Evolutionary conservation across 1,140 invertebrate species (phyloP).

Genomic region (Adelges cooleyi): DNA sequence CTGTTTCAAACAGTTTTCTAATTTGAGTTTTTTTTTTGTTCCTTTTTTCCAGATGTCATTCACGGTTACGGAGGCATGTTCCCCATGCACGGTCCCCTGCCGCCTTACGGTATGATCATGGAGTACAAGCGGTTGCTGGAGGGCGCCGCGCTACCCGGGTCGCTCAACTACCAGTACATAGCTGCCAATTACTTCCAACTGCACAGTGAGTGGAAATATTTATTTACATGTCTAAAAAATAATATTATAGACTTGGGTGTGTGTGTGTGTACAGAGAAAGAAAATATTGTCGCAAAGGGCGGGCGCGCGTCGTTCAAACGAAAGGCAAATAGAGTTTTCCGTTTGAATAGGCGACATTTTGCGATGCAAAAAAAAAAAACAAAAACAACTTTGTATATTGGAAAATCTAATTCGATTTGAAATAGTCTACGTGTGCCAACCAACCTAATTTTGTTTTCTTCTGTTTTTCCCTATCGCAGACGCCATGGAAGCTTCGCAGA

Average conservation of each 20-base stretch:
- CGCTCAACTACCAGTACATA: conserved; percentile 20
- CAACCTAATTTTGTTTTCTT: background rate
- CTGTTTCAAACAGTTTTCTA: too few relatives aligned
- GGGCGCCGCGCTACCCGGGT: conserved; percentile 9
- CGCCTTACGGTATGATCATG: conserved; percentile 24
- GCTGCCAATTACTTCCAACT: conserved; percentile 28
- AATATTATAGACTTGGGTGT: background rate
- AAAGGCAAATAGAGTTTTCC: conserved; percentile 19
- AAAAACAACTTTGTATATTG: background rate
- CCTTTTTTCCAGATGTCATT: conserved; percentile 6
- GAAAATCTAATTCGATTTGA: conserved; percentile 14
- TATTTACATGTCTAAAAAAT: background rate
- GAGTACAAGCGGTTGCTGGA: conserved; percentile 13
- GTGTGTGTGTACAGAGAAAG: background rate
- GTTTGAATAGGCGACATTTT: background rate
- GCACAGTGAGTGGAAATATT: conserved; percentile 18
- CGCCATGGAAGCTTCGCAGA: conserved; percentile 21
- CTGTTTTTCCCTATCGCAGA: conserved; percentile 12
- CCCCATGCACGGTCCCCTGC: conserved; percentile 10
- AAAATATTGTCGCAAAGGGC: background rate
- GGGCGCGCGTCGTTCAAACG: conserved; percentile 2
- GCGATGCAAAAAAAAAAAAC: background rate
- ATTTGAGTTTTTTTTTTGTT: too few relatives aligned
- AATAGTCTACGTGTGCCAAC: background rate
- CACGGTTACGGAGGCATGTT: conserved; percentile 25